These are phyloP conservation scores for Galago senegalensis DNA, from an alignment of 2,797 vertebrate species.

Conservation along the genomic window DNA sequence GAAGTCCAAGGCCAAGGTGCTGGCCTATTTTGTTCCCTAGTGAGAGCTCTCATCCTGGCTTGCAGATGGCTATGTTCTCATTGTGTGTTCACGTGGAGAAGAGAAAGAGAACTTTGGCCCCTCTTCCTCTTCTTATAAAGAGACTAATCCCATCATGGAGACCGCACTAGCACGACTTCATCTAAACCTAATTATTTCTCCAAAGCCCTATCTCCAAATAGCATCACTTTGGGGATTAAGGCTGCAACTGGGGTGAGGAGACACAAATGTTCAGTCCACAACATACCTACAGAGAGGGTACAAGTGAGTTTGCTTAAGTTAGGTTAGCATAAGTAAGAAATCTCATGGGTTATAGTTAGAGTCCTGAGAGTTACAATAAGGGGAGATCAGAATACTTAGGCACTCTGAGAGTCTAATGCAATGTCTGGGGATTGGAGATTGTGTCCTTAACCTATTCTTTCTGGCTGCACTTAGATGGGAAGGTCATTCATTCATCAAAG, in stretches of 20 bases:
- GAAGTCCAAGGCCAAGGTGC: neutral
- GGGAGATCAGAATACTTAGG: neutral
- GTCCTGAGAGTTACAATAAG: neutral
- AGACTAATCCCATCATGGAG: neutral
- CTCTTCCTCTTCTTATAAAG: neutral
- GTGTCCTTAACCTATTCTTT: neutral
- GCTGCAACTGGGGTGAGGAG: neutral
- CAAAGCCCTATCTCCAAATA: neutral
- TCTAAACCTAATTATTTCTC: neutral
- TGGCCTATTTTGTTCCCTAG: neutral
- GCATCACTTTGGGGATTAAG: neutral
- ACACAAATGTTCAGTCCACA: neutral
- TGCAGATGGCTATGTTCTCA: neutral
- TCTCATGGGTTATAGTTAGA: neutral
- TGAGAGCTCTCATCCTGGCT: neutral
- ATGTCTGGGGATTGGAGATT: neutral
- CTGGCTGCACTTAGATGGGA: neutral
- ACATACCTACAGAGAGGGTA: neutral
- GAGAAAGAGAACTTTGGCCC: neutral
- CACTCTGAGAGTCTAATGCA: neutral
- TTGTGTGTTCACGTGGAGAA: neutral
- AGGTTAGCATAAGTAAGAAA: neutral
- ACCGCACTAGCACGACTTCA: neutral
- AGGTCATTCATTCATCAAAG: conserved; percentile 29
- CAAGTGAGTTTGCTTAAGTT: neutral